Evolutionary conservation across 2,888 invertebrate species (phyloP), one percentile per base, ranked within the genome.

Genomic region (Brenthis ino): DNA sequence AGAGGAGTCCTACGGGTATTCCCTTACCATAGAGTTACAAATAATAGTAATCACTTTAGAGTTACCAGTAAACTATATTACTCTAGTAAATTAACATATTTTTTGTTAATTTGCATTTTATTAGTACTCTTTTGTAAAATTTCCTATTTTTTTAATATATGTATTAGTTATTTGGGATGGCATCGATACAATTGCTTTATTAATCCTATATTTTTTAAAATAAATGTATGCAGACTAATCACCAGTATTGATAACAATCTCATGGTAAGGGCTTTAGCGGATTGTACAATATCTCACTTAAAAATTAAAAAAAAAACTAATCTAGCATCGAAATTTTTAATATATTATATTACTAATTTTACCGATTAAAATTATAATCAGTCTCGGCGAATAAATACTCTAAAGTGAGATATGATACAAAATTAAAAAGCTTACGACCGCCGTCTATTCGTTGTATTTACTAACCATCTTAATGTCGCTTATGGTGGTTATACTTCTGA

Each of bases 381-480:
- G 33, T 14, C 1, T 16, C 16, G 57, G 8, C 13, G n/a, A 64
- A 57, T 57, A 55, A 50, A 47, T 20, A 16, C 16, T 33, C 47
- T 48, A 20, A 60, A 73, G 74, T 75, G 76, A 76, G 73, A 76
- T 76, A 68, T 70, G 66, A 68, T 68, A 71, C 68, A 75, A 72
- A 69, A 20, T 65, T 48, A 66, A 60, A 73, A 75, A 76, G 74
- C 75, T 72, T 71, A 73, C 74, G 67, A 73, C 73, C 67, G 70
- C 58, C 57, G 67, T 70, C 65, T 69, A 69, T 70, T 72, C 68
- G 68, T 72, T 70, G 67, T 70, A 64, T 55, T 77, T 89, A 97
- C 98, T 98, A 97, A 99, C 99, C 98, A 99, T 99, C 95, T 98
- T 98, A 94, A 97, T 98, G 95, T 99, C 99, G 96, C 98, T 98